Percentiles rank a stretch among this genome's conserved stretches.
Evolutionary conservation across 2,113 vertebrate species (phyloP).

Genomic region (Telmatochromis bifrenatus): DNA sequence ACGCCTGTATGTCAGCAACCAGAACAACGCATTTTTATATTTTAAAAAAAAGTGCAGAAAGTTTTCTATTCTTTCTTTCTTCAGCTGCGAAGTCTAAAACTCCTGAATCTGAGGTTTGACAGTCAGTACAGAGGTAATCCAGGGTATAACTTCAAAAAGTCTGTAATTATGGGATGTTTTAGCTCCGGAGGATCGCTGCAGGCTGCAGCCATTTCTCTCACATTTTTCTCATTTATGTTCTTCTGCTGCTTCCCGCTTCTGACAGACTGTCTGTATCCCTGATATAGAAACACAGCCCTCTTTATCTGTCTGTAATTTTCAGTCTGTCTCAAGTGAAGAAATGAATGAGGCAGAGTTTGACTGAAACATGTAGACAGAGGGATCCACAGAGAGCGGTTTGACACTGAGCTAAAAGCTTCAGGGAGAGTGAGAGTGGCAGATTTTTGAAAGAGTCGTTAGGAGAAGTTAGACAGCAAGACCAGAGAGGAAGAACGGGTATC

Average conservation of each 20-base stretch:
- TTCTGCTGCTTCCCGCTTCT: background rate
- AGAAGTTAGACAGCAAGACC: background rate
- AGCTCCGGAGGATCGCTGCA: background rate
- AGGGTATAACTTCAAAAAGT: background rate
- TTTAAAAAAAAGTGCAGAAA: accelerated
- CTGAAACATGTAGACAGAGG: background rate
- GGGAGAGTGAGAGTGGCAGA: background rate
- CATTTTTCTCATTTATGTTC: background rate
- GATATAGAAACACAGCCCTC: background rate
- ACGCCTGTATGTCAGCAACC: background rate
- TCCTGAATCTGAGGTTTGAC: background rate
- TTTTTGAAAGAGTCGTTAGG: background rate
- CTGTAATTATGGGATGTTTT: background rate
- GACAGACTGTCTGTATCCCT: background rate
- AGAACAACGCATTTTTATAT: accelerated
- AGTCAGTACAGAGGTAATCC: background rate
- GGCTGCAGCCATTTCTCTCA: background rate
- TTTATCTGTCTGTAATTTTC: background rate
- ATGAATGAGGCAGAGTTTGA: background rate
- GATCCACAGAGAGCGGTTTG: background rate
- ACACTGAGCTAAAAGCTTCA: background rate
- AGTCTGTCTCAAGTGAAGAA: background rate
- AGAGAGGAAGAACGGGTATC: background rate
- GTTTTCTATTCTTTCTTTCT: background rate
- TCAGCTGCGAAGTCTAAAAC: background rate